Evolutionary conservation across 2,888 invertebrate species (phyloP).

Genomic region (Diarsia dahlii): DNA sequence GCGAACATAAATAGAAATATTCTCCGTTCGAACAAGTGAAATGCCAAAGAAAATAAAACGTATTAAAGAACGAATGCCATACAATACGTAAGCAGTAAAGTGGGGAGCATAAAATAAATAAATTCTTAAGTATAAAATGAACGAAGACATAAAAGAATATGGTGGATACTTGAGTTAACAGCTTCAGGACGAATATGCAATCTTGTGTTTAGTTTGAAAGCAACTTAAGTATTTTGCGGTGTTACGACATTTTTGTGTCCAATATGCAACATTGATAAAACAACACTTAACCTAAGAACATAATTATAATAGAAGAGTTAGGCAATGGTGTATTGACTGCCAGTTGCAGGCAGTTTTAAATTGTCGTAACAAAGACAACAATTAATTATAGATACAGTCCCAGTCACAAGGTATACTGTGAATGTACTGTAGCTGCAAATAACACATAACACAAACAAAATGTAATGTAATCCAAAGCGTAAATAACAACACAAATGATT

Average conservation of each 20-base stretch:
- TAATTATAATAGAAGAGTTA: too few species aligned
- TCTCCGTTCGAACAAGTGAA: slow-evolving; percentile 33
- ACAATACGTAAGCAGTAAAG: slow-evolving; percentile 42
- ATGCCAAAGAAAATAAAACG: slow-evolving; percentile 36
- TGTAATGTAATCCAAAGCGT: too few species aligned
- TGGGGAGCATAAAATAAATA: slow-evolving; percentile 45
- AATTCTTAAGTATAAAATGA: slow-evolving; percentile 35
- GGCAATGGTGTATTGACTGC: too few species aligned
- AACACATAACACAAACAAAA: too few species aligned
- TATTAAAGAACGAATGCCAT: slow-evolving; percentile 30
- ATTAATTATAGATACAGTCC: too few species aligned
- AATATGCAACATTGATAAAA: background rate
- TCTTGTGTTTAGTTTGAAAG: slow-evolving; percentile 6
- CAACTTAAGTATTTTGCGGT: background rate
- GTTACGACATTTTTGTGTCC: background rate
- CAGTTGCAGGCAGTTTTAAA: too few species aligned
- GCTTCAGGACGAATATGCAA: slow-evolving; percentile 21
- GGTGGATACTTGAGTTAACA: slow-evolving; percentile 19
- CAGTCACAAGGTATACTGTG: too few species aligned
- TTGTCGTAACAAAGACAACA: too few species aligned
- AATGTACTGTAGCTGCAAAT: too few species aligned
- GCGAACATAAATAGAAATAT: slow-evolving; percentile 26
- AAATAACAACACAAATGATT: too few species aligned
- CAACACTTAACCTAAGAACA: too few species aligned
- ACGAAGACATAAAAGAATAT: slow-evolving; percentile 38